These are phyloP conservation scores for Rhynchophorus ferrugineus DNA, from an alignment of 1,140 invertebrate genomes.

Conservation along the genomic window DNA sequence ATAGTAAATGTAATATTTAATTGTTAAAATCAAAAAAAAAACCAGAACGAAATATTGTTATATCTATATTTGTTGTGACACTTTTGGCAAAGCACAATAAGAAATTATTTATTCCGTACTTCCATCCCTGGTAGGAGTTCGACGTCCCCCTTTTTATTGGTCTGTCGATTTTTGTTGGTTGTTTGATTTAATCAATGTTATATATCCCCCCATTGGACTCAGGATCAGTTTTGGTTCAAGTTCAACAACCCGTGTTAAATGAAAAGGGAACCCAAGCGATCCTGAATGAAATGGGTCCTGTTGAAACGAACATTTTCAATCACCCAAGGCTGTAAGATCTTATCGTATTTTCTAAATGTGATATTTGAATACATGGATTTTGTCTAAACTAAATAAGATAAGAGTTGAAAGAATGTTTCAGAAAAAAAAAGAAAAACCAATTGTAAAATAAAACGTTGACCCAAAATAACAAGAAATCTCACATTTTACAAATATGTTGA, in stretches of 20 bases:
- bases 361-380: slow-evolving; percentile 40
- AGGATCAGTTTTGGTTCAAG: too few species aligned
- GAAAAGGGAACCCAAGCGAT: too few species aligned
- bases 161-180: too few species aligned
- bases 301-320: slow-evolving; percentile 18
- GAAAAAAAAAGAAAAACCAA: too few species aligned
- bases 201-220: too few species aligned
- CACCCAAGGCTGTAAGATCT: slow-evolving; percentile 32
- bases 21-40: slow-evolving; percentile 14
- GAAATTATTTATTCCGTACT: neutral
- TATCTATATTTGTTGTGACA: slow-evolving; percentile 7
- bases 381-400: slow-evolving; percentile 22
- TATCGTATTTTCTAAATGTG: slow-evolving; percentile 37
- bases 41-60: slow-evolving; percentile 13
- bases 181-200: too few species aligned
- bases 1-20: slow-evolving; percentile 19
- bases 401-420: slow-evolving; percentile 23
- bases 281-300: too few species aligned
- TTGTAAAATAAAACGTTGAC: slow-evolving; percentile 8
- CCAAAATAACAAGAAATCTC: slow-evolving; percentile 13
- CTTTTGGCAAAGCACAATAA: neutral
- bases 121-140: too few species aligned
- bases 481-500: slow-evolving; percentile 22
- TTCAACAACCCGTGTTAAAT: too few species aligned
- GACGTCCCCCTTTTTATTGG: too few species aligned